Evolutionary conservation across 2,888 invertebrate genomes (phyloP).

Genomic region (Campopleginae sp.): DNA sequence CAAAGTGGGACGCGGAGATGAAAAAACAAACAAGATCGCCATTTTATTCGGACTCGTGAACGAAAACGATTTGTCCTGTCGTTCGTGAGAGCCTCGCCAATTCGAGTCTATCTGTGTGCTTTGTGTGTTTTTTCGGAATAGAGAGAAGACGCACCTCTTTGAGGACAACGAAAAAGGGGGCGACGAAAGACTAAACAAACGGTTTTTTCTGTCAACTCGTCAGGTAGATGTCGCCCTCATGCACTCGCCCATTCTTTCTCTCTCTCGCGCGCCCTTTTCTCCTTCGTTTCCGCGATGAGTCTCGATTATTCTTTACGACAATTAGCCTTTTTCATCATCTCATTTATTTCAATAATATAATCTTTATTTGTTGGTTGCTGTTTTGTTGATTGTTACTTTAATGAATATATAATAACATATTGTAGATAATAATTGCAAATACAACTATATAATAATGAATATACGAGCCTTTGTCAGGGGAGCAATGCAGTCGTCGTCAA

Average conservation of each 20-base stretch:
- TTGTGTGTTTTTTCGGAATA: slow-evolving; percentile 33
- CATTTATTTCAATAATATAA: slow-evolving; percentile 71
- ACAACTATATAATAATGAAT: slow-evolving; percentile 80
- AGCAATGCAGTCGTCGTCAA: slow-evolving; percentile 80
- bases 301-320: slow-evolving; percentile 59
- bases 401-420: slow-evolving; percentile 75
- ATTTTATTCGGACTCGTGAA: slow-evolving; percentile 23
- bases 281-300: slow-evolving; percentile 28
- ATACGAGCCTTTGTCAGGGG: slow-evolving; percentile 81
- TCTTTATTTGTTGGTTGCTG: slow-evolving; percentile 61
- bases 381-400: slow-evolving; percentile 68
- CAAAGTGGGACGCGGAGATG: neutral
- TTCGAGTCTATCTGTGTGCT: slow-evolving; percentile 34
- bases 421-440: slow-evolving; percentile 80
- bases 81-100: slow-evolving; percentile 57
- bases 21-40: slow-evolving; percentile 4
- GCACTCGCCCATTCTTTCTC: slow-evolving; percentile 4
- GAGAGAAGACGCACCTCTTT: slow-evolving; percentile 30
- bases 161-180: slow-evolving; percentile 6
- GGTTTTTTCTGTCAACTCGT: neutral
- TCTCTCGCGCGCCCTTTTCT: slow-evolving; percentile 24
- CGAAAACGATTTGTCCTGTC: slow-evolving; percentile 52
- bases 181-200: neutral
- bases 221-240: neutral
- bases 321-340: slow-evolving; percentile 54